Evolutionary conservation across 2,888 invertebrate species (phyloP).

Genomic region (Chouioia cunea): DNA sequence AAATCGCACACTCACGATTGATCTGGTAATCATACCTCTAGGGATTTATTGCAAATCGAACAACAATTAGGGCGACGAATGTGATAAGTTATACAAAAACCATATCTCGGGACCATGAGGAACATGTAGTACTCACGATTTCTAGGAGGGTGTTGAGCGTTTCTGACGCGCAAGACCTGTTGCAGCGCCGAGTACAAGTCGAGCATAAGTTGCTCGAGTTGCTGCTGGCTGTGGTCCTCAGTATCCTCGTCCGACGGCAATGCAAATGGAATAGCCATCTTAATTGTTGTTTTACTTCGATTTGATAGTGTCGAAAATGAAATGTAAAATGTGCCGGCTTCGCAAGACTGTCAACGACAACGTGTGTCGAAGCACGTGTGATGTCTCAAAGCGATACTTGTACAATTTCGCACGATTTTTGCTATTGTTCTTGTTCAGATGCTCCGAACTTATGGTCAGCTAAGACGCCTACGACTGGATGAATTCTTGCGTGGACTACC

Average conservation of each 20-base stretch:
- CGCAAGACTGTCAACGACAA: neutral
- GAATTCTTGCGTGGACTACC: conserved; percentile 63
- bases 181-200: conserved; percentile 64
- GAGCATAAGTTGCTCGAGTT: conserved; percentile 65
- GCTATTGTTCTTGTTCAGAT: neutral
- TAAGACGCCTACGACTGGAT: conserved; percentile 61
- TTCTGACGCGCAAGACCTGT: conserved; percentile 64
- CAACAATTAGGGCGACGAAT: neutral
- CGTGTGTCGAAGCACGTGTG: conserved; percentile 26
- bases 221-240: conserved; percentile 56
- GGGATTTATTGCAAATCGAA: neutral
- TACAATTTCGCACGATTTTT: neutral
- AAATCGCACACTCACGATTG: neutral
- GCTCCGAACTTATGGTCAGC: conserved; percentile 50
- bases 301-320: neutral
- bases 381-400: conserved; percentile 25
- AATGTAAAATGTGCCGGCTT: neutral
- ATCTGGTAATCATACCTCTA: neutral
- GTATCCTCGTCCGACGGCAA: conserved; percentile 63
- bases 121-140: conserved; percentile 62
- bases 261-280: conserved; percentile 65
- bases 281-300: conserved; percentile 3
- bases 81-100: neutral
- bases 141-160: conserved; percentile 59
- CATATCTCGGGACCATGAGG: neutral